Evolutionary conservation across 1,140 invertebrate genomes (phyloP), one percentile per base, ranked within the genome.

Genomic region (Trichonephila clavipes): DNA sequence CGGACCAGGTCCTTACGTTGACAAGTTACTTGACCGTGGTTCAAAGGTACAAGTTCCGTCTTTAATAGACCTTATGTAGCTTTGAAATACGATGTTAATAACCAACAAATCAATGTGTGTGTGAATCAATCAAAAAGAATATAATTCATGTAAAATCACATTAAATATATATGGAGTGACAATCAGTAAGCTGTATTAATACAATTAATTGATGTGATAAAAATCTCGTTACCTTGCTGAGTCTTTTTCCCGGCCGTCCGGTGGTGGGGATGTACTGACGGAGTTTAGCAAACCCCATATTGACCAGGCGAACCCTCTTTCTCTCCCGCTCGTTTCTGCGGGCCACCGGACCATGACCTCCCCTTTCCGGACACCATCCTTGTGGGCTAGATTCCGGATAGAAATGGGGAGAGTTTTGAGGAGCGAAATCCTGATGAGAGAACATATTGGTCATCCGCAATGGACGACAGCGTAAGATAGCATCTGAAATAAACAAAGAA

Each of bases 221-320:
- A 6, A 19, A 18, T 18, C 18, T 19, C n/a, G 16, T 77, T 21
- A 99, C 98, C 96, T 99, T 99, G 95, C 98, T 98, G 18, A 99
- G 96, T 95, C 99, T 98, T 95, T 99, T 99, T 90, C 96, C 90
- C 8, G 91, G 91, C 97, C 97, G 94, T 97, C 97, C 97, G 92
- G 97, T 96, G n/a, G 95, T 94, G 0, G 98, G 98, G 94, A 98
- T 98, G 64, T 94, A 92, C 58, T 94, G 94, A 3, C 94, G 88
- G 4, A 94, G 69, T 19, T 88, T 94, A 44, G 94, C 94, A 69
- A 94, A 94, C 7, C 94, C 94, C 82, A 93, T 89, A 94, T 96
- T 69, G 94, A 99, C 98, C 96, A 98, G 98, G 95, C 98, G 99
- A 14, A 99, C 98, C 82, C 98, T 97, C 95, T 99, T 99, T 90